A percentile compares a stretch with the other conserved stretches of the same genome.
Conservation (phyloP, 2,888 invertebrate species). For the Embidobia sp. region DNA sequence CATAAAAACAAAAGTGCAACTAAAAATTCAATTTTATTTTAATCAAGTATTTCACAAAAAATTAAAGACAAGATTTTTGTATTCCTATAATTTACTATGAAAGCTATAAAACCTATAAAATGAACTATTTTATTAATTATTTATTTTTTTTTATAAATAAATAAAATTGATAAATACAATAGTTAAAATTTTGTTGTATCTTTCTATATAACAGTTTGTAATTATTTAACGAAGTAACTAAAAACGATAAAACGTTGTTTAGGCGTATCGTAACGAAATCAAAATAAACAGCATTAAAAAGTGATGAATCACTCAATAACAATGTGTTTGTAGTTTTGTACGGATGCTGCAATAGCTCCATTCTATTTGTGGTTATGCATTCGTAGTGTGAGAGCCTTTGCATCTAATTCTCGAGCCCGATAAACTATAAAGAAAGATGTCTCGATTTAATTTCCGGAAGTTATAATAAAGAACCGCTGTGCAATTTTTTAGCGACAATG, state of each 20-base stretch:
- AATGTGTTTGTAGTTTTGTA: conserved; percentile 47
- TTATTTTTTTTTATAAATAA: too few relatives aligned
- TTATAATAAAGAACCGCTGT: not conserved
- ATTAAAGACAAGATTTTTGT: too few relatives aligned
- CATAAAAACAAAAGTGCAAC: too few relatives aligned
- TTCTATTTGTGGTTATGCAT: conserved; percentile 59
- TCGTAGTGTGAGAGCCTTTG: conserved; percentile 37
- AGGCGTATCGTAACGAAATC: conserved; percentile 11
- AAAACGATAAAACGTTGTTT: not conserved
- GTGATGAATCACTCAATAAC: conserved; percentile 51
- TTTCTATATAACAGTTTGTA: too few relatives aligned
- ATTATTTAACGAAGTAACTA: not conserved
- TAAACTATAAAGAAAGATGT: conserved; percentile 27
- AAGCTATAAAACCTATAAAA: too few relatives aligned
- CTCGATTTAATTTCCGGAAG: conserved; percentile 37
- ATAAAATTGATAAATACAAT: too few relatives aligned
- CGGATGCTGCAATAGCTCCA: conserved; percentile 55
- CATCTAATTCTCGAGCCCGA: conserved; percentile 27
- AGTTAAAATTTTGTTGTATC: too few relatives aligned
- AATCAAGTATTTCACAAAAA: too few relatives aligned
- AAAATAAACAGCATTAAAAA: conserved; percentile 36
- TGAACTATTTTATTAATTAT: too few relatives aligned
- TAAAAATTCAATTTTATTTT: too few relatives aligned
- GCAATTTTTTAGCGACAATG: conserved; percentile 3
- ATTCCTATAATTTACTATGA: too few relatives aligned